Base-by-base conservation (phyloP, 2,888 invertebrate species). In the Plutella xylostella region DNA sequence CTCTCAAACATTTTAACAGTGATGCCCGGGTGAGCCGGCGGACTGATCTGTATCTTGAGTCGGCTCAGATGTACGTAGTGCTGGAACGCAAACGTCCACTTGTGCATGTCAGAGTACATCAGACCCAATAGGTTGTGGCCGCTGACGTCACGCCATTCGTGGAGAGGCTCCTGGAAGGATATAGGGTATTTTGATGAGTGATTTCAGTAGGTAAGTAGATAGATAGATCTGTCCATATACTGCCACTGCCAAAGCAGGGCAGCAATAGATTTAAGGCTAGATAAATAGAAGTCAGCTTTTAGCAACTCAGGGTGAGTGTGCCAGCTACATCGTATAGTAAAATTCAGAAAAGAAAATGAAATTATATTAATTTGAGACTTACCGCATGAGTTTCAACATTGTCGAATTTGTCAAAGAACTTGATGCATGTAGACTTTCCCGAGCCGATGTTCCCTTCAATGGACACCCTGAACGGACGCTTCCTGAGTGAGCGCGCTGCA, bases 391-490 rank as follows among this genome's bases (percentile, higher is more conserved):
- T 78, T 45, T 86, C 85, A 15, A 91, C 87, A 55, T 89, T 87
- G 3, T 84, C 70, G 60, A 85, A 87, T 58, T 89, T 86, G 47
- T 88, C 86, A 59, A 92, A 92, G 65, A 88, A 86, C 48, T 90
- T 86, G 35, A 93, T 74, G 57, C 93, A 92, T 1, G 92, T 91
- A 1, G 93, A 92, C 72, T 93, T 93, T 6, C 93, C 93, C 51
- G 91, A 89, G 12, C 92, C 93, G 52, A 93, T 92, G 60, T 93
- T 93, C 14, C 93, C 93, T 72, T 93, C 93, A 42, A 93, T 89
- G 28, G 90, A 88, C 0, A 93, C 89, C 39, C 90, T 89, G 59
- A 89, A 90, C 3, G 89, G 89, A 47, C 86, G 65, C 45, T 68
- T 77, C 1, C 53, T 53, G 1, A 58, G 54, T 15, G 51, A 47